phyloP scores from a whole-genome alignment of 2,113 vertebrate species.

The Empidonax alnorum region DNA sequence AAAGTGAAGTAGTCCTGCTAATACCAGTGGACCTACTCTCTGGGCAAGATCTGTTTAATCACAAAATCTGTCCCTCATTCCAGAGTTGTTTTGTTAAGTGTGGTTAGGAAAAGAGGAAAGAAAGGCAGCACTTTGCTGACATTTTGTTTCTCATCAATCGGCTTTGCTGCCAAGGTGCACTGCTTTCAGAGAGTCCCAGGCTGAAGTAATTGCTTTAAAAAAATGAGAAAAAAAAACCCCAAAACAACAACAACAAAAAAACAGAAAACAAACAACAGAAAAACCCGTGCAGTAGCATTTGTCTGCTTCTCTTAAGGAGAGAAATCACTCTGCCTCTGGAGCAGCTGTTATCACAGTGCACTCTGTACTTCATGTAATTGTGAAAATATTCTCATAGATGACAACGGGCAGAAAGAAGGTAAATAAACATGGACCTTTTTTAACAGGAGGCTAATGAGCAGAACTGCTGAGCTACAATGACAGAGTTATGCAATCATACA shows the following conservation, averaged over 20 bases:
- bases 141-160: neutral
- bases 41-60: neutral
- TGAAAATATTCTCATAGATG: neutral
- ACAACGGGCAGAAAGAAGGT: neutral
- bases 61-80: neutral
- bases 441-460: neutral
- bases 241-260: neutral
- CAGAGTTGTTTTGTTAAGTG: neutral
- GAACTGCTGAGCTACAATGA: neutral
- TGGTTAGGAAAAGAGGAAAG: neutral
- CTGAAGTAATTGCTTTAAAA: neutral
- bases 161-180: neutral
- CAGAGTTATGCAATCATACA: neutral
- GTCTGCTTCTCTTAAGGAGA: neutral
- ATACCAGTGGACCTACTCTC: neutral
- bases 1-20: neutral
- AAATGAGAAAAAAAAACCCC: neutral
- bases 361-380: neutral
- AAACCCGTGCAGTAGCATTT: neutral
- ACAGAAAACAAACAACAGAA: neutral
- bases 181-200: neutral
- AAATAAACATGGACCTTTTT: constrained; percentile 13
- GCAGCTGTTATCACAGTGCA: neutral
- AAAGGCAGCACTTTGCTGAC: neutral
- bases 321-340: neutral